Percentiles rank a stretch among this genome's conserved stretches.
These are phyloP conservation scores for Callosobruchus maculatus DNA, from an alignment of 2,888 invertebrate genomes.

Conservation along the genomic window DNA sequence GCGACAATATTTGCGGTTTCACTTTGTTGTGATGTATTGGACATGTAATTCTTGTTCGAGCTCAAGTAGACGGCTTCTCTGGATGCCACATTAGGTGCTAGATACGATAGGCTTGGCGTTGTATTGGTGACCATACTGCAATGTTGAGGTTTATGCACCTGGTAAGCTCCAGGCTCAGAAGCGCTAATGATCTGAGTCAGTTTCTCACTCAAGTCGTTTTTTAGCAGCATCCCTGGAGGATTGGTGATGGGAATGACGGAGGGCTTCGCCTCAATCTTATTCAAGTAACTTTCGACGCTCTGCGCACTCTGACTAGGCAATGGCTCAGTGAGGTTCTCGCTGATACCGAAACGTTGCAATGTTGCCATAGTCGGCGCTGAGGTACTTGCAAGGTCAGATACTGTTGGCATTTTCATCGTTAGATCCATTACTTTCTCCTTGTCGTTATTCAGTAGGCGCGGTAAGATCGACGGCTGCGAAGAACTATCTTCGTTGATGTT, in stretches of 20 bases:
- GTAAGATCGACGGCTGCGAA: constrained; percentile 22
- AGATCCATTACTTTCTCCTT: constrained; percentile 64
- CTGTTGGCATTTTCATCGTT: constrained; percentile 62
- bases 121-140: constrained; percentile 18
- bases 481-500: constrained; percentile 34
- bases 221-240: constrained; percentile 20
- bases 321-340: constrained; percentile 45
- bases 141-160: constrained; percentile 20
- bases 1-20: constrained; percentile 34
- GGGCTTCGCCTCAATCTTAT: constrained; percentile 51
- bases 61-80: constrained; percentile 30
- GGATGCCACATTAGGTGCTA: constrained; percentile 11
- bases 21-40: constrained; percentile 25
- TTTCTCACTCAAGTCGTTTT: constrained; percentile 23
- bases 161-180: constrained; percentile 14
- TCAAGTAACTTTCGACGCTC: constrained; percentile 58
- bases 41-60: constrained; percentile 29
- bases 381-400: constrained; percentile 49
- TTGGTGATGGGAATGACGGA: constrained; percentile 18
- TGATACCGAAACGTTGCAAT: constrained; percentile 50
- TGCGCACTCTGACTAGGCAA: constrained; percentile 58
- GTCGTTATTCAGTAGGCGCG: constrained; percentile 8
- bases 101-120: constrained; percentile 19
- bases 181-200: constrained; percentile 21
- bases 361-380: constrained; percentile 57